A percentile compares a stretch with the other conserved stretches of the same genome.
These are phyloP conservation scores for Toxostoma redivivum DNA, from an alignment of 2,113 vertebrate genomes.

Conservation along the genomic window DNA sequence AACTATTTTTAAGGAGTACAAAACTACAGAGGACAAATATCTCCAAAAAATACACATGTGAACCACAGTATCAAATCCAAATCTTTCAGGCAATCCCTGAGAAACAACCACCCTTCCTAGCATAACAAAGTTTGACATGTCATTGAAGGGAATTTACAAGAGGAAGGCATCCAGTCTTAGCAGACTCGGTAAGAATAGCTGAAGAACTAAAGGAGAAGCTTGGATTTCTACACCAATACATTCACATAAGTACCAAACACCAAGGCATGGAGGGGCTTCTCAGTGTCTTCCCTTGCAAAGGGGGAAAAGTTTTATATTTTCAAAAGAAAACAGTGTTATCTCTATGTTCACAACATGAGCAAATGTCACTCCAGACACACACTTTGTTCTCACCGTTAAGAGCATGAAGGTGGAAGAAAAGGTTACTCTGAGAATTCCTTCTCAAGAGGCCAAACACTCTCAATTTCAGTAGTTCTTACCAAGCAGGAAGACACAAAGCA, in stretches of 20 bases:
- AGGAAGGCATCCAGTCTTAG: neutral
- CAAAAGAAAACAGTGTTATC: neutral
- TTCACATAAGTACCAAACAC: neutral
- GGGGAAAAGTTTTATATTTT: neutral
- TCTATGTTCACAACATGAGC: neutral
- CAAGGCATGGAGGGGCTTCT: neutral
- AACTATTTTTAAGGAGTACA: neutral
- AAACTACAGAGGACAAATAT: neutral
- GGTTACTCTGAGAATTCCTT: neutral
- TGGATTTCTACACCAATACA: neutral
- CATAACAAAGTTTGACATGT: rapidly evolving
- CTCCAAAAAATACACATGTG: neutral
- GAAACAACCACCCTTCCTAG: neutral
- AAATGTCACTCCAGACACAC: neutral
- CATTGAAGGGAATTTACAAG: neutral
- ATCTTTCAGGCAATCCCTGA: neutral
- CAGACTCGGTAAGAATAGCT: neutral
- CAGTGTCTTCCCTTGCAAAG: neutral
- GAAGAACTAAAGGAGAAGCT: neutral
- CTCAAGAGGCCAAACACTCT: neutral
- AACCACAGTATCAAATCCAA: neutral
- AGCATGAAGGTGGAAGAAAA: neutral
- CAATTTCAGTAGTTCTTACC: neutral
- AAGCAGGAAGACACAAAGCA: neutral
- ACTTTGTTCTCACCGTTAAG: neutral